Evolutionary conservation across 2,797 vertebrate species (phyloP), one percentile per base, ranked within the genome.

Genomic region (Toxotes lorentzi): DNA sequence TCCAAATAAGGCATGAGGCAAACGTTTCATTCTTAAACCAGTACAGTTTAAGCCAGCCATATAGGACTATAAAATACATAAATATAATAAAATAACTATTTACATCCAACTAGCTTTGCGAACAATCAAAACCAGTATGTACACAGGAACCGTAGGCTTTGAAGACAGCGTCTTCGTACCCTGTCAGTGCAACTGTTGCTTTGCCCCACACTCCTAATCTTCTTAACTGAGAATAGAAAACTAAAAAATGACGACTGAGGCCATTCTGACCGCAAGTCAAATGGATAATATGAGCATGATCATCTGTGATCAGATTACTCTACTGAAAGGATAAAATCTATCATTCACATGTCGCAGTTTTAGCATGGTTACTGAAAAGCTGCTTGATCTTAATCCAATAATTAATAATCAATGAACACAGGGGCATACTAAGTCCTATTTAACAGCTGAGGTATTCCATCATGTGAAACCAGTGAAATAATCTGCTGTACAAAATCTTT

Each of bases 71-170:
- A 94, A 94, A 95, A 93, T 87, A 91, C 91, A 94, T 90, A 92
- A 94, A 93, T 91, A 93, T 89, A 83, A 87, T 90, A 93, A 94
- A 93, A 94, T 88, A 85, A 89, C 75, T 86, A 93, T 93, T 91
- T 94, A 94, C 92, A 95, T 89, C 79, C 72, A 71, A 91, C 73
- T 81, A 83, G 60, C 79, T 88, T 84, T 78, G 61, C 75, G 83
- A 91, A 93, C 84, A 81, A 90, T 78, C 66, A 84, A 88, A 89
- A 88, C 76, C 79, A 74, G 76, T 56, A 85, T 85, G 68, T 83
- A 89, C 87, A 92, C 78, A 88, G 57, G 70, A 88, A 81, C 70
- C 24, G 14, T 11, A 69, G 40, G 48, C 62, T 76, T 78, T 69
- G 70, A 88, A 86, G 73, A 77, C 63, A 67, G 61, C 48, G 13